These are phyloP conservation scores for Synaphobranchus kaupii DNA, from an alignment of 2,797 vertebrate species.

Conservation along the genomic window DNA sequence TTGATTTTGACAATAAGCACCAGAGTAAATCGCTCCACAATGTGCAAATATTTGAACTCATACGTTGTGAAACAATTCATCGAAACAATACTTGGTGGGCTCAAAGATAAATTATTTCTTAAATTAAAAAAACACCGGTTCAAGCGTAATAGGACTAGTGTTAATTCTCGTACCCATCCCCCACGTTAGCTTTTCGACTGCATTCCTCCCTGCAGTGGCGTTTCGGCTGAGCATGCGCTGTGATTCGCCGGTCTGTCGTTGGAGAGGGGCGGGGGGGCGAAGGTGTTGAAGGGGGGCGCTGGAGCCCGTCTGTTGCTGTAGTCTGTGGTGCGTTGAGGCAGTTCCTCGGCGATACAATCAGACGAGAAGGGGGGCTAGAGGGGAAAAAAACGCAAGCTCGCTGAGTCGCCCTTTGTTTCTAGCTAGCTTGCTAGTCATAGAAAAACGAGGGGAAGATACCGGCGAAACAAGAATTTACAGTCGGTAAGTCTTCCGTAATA, in stretches of 20 bases:
- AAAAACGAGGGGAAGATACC: slow-evolving; percentile 65
- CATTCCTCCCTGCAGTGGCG: slow-evolving; percentile 46
- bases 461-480: slow-evolving; percentile 55
- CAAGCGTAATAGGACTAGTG: not conserved
- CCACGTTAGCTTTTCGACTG: slow-evolving; percentile 43
- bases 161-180: slow-evolving; percentile 55
- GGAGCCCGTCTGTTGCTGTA: slow-evolving; percentile 44
- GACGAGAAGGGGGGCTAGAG: slow-evolving; percentile 43
- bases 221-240: slow-evolving; percentile 51
- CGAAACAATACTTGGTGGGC: not conserved
- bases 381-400: slow-evolving; percentile 65
- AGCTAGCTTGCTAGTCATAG: slow-evolving; percentile 60
- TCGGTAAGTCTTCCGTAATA: slow-evolving; percentile 56
- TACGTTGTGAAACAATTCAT: not conserved
- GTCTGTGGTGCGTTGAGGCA: slow-evolving; percentile 36
- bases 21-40: not conserved
- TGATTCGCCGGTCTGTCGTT: slow-evolving; percentile 31
- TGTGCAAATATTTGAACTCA: not conserved
- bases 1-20: not conserved
- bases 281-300: slow-evolving; percentile 64
- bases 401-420: slow-evolving; percentile 79
- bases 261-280: not conserved
- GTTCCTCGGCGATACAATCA: slow-evolving; percentile 57
- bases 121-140: not conserved
- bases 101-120: not conserved